Base-by-base conservation (phyloP, 2,797 vertebrate species). In the Sebastes iracundus region DNA sequence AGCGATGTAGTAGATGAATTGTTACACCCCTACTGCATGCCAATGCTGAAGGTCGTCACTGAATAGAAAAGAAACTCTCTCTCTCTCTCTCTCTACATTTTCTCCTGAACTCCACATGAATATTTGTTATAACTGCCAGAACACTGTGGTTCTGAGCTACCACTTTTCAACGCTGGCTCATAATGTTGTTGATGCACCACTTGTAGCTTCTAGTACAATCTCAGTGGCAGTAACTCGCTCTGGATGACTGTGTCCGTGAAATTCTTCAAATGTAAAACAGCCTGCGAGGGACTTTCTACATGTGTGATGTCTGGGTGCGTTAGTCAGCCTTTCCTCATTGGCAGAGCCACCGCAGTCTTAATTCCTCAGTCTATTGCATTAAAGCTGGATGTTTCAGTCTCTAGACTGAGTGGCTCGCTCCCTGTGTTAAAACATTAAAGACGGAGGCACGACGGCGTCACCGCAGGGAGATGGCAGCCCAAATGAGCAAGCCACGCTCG, bases 391-490 rank as follows among this genome's bases (percentile, higher is more conserved):
- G 79, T 74, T 92, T 84, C 33, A 74, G 90, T 80, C 90, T 92
- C 80, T 79, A 96, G 95, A 95, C 93, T 93, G 91, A 94, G 92
- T 69, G 93, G 90, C 92, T 93, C 90, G 80, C 86, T 90, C 74
- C 62, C 78, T 87, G 92, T 86, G 90, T 95, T 94, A 95, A 96
- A 94, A 95, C 93, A 95, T 95, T 91, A 94, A 92, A 93, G 93
- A 89, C 92, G 69, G 93, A 94, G 94, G 94, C 95, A 87, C 88
- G 88, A 88, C 92, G 95, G 95, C 95, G 95, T 95, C 96, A 95
- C 95, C 96, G 90, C 96, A 96, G 92, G 83, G 89, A 95, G 88
- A 94, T 90, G 94, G 95, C 94, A 92, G 91, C 89, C 87, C 91
- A 86, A 94, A 90, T 86, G 88, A 95, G 81, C 85, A 77, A 86